Evolutionary conservation across 2,888 invertebrate genomes (phyloP).

Genomic region (Cyrtodaria siliqua): DNA sequence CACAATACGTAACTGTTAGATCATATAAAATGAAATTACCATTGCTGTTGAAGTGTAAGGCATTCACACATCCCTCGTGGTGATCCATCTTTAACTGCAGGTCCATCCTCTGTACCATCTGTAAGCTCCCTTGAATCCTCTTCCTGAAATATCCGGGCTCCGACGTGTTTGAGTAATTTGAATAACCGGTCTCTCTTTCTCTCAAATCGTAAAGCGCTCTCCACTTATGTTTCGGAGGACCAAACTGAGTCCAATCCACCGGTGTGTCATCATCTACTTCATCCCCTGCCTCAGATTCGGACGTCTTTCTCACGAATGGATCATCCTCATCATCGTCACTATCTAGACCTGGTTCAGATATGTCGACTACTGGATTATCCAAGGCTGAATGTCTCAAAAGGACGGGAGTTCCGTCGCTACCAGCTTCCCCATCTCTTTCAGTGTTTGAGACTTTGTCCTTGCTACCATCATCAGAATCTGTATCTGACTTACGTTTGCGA

Average conservation of each 20-base stretch:
- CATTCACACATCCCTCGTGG: conserved; percentile 97
- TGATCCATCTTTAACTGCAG: conserved; percentile 91
- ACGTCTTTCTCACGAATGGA: conserved; percentile 37
- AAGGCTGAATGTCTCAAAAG: conserved; percentile 17
- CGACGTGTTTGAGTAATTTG: conserved; percentile 86
- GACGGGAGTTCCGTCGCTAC: conserved; percentile 28
- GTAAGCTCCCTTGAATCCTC: conserved; percentile 93
- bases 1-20: too few species aligned
- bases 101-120: conserved; percentile 93
- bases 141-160: conserved; percentile 89
- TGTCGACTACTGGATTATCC: not conserved
- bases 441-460: not conserved
- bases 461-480: conserved; percentile 32
- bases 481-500: conserved; percentile 10
- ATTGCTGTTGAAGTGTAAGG: conserved; percentile 94
- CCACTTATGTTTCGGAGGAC: conserved; percentile 88
- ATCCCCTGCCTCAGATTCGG: conserved; percentile 64
- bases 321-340: conserved; percentile 31
- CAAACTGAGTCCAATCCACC: conserved; percentile 53
- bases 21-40: too few species aligned
- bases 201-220: conserved; percentile 89
- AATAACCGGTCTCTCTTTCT: conserved; percentile 86
- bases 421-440: not conserved
- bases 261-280: conserved; percentile 38
- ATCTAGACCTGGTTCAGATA: conserved; percentile 37